Conservation (phyloP, 2,797 vertebrate species). For the Luscinia megarhynchos region DNA sequence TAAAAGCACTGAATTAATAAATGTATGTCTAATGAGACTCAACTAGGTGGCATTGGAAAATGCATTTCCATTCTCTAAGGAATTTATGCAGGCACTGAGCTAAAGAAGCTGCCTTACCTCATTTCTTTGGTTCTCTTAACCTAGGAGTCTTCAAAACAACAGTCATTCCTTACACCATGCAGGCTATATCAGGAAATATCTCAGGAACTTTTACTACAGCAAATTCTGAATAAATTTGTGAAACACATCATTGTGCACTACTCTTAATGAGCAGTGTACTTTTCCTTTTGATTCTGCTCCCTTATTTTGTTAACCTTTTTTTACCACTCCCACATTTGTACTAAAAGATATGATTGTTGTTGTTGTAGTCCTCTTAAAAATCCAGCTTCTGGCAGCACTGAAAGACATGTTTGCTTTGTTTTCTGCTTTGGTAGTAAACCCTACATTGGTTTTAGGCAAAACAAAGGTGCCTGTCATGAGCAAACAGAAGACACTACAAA, state of each 20-base stretch:
- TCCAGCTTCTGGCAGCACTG: background rate
- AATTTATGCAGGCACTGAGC: background rate
- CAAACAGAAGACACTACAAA: background rate
- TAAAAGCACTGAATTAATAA: constrained; percentile 2
- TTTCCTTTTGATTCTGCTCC: background rate
- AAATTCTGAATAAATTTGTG: background rate
- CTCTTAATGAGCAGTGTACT: background rate
- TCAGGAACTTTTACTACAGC: background rate
- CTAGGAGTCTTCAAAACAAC: background rate
- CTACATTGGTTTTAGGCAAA: background rate
- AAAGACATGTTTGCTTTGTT: background rate
- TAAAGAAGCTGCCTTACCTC: background rate
- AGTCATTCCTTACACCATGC: background rate
- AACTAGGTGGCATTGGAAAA: background rate
- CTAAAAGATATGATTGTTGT: background rate
- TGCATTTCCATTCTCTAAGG: background rate
- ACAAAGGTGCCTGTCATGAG: background rate
- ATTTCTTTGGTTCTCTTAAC: background rate
- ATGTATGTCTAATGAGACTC: background rate
- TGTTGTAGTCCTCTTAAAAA: background rate
- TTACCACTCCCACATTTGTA: background rate
- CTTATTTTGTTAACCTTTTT: background rate
- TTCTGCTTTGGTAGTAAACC: background rate
- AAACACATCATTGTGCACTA: background rate
- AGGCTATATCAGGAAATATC: background rate